Base-by-base conservation (phyloP, 2,797 vertebrate genomes). In the Chaetophractus vellerosus region DNA sequence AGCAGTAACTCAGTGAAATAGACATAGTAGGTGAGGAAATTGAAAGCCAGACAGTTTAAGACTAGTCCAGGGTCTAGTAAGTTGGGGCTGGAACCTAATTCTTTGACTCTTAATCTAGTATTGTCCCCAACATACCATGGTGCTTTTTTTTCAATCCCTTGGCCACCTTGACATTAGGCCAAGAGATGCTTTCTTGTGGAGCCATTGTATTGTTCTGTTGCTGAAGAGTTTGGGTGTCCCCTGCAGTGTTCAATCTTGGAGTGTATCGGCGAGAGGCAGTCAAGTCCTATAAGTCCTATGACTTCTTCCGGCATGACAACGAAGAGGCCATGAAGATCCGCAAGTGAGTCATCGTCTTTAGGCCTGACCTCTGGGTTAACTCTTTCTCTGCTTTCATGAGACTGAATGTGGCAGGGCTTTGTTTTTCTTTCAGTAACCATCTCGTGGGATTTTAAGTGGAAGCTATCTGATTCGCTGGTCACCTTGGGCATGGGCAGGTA, bases 271-370 rank as follows among this genome's bases (percentile, higher is more conserved):
- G 99, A 66, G 98, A 99, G 97, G 99, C 99, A 0, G 99, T 99
- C 91, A 99, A 99, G 96, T 98, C 99, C 4, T 99, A 99, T 95
- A 99, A 99, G 85, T 99, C 99, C 88, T 99, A 99, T 0, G 99
- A 99, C 94, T 99, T 99, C 98, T 99, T 99, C 98, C 99, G 99
- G 63, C 99, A 99, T 0, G 99, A 99, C 98, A 99, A 99, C 2
- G 98, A 99, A 66, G 99, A 99, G 94, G 99, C 99, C 97, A 99
- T 99, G 99, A 99, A 98, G 97, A 99, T 99, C 97, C 99, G 99
- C 95, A 99, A 99, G 99, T 99, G 97, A 98, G 99, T 98, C 5
- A 3, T 23, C 0, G 0, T 1, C 2, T 0, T 5, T 26, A 80
- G 33, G 50, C 59, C 75, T 38, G 1, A 57, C n/a, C 26, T 28